Percentiles rank a stretch among this genome's conserved stretches.
phyloP scores from a whole-genome alignment of 2,888 invertebrate genomes.

The Mythimna ferrago region DNA sequence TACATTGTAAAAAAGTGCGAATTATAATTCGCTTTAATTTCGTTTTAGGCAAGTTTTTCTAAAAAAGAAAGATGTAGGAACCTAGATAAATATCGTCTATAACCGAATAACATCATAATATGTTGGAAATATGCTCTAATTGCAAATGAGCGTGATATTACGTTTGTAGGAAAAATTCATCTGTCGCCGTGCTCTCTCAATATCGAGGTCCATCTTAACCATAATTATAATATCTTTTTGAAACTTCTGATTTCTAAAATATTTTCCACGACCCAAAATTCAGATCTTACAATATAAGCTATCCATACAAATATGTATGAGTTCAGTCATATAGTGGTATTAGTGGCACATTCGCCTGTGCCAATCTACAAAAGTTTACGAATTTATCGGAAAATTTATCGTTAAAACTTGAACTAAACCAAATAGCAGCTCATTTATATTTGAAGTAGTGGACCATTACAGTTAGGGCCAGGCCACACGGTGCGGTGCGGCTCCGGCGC shows the following conservation, averaged over 20 bases:
- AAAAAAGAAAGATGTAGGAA: too few relatives aligned
- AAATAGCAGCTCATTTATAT: conserved; percentile 39
- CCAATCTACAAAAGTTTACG: conserved; percentile 17
- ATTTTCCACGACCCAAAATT: neutral
- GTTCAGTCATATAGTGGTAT: neutral
- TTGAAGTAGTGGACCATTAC: conserved; percentile 29
- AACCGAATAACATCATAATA: too few relatives aligned
- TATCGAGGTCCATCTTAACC: neutral
- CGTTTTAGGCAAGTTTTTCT: too few relatives aligned
- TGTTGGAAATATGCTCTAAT: too few relatives aligned
- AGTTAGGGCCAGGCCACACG: too few relatives aligned
- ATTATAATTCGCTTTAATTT: too few relatives aligned
- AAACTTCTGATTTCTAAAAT: neutral
- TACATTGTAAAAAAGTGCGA: too few relatives aligned
- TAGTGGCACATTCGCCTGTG: conserved; percentile 1
- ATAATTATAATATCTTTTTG: neutral
- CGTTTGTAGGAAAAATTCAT: too few relatives aligned
- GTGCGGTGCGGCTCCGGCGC: too few relatives aligned
- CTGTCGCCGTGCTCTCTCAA: too few relatives aligned
- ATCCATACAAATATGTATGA: neutral
- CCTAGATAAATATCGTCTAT: too few relatives aligned
- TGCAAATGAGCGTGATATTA: too few relatives aligned
- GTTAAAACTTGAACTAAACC: conserved; percentile 24
- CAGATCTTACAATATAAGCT: neutral
- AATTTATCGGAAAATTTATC: conserved; percentile 35